Evolutionary conservation across 1,140 invertebrate species (phyloP), one percentile per base, ranked within the genome.

Genomic region (Macrocentrus cingulum): DNA sequence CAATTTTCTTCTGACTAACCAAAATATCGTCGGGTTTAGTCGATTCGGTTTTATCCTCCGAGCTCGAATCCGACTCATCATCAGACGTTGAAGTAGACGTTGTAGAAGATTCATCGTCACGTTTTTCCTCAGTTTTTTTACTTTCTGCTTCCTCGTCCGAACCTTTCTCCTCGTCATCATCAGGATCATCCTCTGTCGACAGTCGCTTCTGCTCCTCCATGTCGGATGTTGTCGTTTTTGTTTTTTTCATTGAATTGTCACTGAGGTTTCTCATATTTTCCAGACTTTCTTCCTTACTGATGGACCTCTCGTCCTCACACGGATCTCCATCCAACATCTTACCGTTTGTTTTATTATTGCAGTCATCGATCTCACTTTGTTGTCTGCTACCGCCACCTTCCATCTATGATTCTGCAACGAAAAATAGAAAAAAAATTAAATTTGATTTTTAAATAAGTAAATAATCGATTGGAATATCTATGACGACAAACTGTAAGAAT

Each of bases 41-140:
- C 11, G 67, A 50, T 45, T 77, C 73, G 9, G 70, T 71, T 45
- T 77, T 77, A 4, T 75, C 71, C 15, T 76, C 71, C n/a, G 75
- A 77, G 46, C 64, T 79, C 3, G 70, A 73, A 48, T 76, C 75
- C 2, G 73, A 76, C 52, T 79, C 77, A 56, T 77, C 74, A 46
- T 80, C 76, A 11, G 76, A 76, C 3, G 66, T 68, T 41, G 68
- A 72, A 13, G 66, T 71, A 2, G 76, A 72, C 1, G 73, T 73
- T 16, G 67, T 71, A 15, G 72, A 73, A 3, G 70, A 70, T 32
- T 73, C 71, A 6, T 76, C 70, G 5, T 68, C 66, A 45, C 66
- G 63, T 15, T 70, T 68, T 2, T 69, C 64, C 8, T 61, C 49
- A 41, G 23, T 51, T 32, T 66, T 57, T 39, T 54, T 61, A 23